Percentiles rank a stretch among this genome's conserved stretches.
Conservation (phyloP, 2,113 vertebrate genomes). For the Gymnorhina tibicen region DNA sequence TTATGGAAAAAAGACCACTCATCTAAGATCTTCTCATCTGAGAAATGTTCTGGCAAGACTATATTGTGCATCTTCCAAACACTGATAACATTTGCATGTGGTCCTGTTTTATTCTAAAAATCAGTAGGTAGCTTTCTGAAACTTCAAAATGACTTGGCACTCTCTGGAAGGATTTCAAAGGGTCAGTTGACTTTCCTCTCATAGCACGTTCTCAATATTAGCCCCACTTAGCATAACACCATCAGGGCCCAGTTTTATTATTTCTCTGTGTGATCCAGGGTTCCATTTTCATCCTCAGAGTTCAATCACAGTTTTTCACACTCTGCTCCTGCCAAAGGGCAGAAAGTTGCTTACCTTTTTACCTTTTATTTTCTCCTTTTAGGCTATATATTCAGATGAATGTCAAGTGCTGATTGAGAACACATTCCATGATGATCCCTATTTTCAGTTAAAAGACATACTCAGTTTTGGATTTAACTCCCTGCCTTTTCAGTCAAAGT, state of each 20-base stretch:
- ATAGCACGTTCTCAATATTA: conserved; percentile 14
- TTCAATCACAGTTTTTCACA: conserved; percentile 44
- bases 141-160: conserved; percentile 34
- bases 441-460: conserved; percentile 70
- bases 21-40: neutral
- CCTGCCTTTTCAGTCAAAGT: conserved; percentile 63
- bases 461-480: conserved; percentile 71
- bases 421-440: conserved; percentile 56
- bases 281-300: conserved; percentile 56
- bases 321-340: conserved; percentile 16
- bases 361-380: neutral
- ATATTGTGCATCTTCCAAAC: neutral
- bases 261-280: conserved; percentile 12
- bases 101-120: neutral
- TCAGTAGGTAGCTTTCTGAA: neutral
- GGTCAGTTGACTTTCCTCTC: conserved; percentile 14
- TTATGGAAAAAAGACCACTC: neutral
- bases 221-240: neutral
- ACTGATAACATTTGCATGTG: neutral
- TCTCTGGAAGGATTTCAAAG: conserved; percentile 27
- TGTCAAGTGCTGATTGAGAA: conserved; percentile 63
- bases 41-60: neutral
- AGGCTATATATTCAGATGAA: conserved; percentile 22
- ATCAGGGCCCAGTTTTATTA: conserved; percentile 16
- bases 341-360: conserved; percentile 15